Conservation (phyloP, 2,797 vertebrate species). For the Sebastes itinus region DNA sequence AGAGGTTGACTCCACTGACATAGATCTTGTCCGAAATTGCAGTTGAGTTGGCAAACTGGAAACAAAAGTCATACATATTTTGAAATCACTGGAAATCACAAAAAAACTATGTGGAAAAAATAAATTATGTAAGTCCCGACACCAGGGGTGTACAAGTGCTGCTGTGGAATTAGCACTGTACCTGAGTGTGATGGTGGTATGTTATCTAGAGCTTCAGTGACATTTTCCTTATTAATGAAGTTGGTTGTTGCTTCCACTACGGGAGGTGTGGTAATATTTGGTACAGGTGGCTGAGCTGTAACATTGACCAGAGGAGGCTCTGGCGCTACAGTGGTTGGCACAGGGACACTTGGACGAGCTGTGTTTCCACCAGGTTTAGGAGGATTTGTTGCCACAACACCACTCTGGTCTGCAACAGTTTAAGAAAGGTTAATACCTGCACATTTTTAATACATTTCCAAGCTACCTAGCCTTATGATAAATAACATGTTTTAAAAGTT, state of each 20-base stretch:
- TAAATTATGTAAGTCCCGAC: background rate
- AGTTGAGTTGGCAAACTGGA: conserved; percentile 66
- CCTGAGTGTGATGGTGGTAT: conserved; percentile 1
- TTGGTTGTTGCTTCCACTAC: background rate
- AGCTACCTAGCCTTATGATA: background rate
- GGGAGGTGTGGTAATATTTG: background rate
- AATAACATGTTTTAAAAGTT: background rate
- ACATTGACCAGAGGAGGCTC: background rate
- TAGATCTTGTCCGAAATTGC: conserved; percentile 71
- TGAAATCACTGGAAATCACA: background rate
- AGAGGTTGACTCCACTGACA: conserved; percentile 74
- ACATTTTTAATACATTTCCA: background rate
- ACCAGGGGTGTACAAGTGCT: background rate
- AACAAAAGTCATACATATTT: background rate
- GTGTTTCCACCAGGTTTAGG: conserved; percentile 7
- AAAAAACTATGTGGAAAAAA: background rate
- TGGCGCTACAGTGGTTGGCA: conserved; percentile 9
- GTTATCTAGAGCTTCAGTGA: background rate
- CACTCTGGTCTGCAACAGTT: conserved; percentile 10
- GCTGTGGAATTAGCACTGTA: background rate
- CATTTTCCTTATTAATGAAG: background rate
- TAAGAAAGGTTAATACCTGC: background rate
- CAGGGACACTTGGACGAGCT: background rate
- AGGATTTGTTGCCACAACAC: background rate
- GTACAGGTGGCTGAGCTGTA: background rate